Conservation (phyloP, 1,140 invertebrate species). For the Himalopsyche phryganea region DNA sequence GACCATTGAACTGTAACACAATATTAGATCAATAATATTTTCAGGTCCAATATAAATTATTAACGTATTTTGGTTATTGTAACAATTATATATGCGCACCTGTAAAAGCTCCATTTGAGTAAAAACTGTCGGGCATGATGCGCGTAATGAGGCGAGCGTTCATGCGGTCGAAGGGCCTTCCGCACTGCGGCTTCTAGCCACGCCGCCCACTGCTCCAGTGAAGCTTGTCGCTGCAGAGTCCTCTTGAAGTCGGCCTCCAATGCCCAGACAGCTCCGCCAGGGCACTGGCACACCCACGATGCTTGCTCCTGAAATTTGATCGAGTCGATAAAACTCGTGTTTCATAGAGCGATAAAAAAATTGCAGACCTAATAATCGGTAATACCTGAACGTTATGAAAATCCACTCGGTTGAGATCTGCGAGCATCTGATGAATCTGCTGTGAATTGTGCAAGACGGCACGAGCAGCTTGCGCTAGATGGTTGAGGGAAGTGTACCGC, state of each 20-base stretch:
- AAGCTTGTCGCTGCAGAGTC: conserved; percentile 87
- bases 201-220: conserved; percentile 93
- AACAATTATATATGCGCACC: too few relatives aligned
- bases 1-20: conserved; percentile 79
- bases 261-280: conserved; percentile 77
- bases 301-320: conserved; percentile 63
- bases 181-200: conserved; percentile 94
- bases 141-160: conserved; percentile 81
- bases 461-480: conserved; percentile 89
- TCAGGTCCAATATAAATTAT: not conserved
- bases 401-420: conserved; percentile 95
- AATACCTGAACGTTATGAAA: conserved; percentile 89
- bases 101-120: conserved; percentile 99
- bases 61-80: too few relatives aligned
- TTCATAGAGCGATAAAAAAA: not conserved
- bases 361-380: not conserved
- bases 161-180: conserved; percentile 82
- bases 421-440: conserved; percentile 92
- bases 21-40: conserved; percentile 2
- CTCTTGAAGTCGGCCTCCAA: conserved; percentile 91
- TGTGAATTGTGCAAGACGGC: conserved; percentile 93
- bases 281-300: conserved; percentile 96
- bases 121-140: conserved; percentile 91
- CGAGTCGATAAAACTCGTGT: too few relatives aligned
- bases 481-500: conserved; percentile 97